Evolutionary conservation across 92 coral and sea anemone species (phyloP).

Genomic region (Virgularia gustaviana): DNA sequence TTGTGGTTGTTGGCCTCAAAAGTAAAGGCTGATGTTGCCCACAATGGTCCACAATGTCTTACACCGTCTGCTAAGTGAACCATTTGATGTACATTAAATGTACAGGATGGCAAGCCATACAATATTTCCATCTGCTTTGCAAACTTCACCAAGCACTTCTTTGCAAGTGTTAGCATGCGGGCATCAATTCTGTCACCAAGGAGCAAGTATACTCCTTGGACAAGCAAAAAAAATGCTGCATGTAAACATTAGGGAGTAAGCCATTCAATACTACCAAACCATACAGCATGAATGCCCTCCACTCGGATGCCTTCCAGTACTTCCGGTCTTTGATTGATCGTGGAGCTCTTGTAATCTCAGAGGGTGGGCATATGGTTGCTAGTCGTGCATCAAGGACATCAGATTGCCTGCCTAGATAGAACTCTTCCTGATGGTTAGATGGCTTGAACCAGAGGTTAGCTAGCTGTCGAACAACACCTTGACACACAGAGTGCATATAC

Average conservation of each 20-base stretch:
- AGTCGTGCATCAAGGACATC: neutral
- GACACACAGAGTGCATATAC: too few relatives aligned
- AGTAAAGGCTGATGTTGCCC: too few relatives aligned
- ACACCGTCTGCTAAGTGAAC: slow-evolving; percentile 17
- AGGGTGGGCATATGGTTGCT: neutral
- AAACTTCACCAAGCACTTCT: neutral
- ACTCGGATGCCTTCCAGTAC: too few relatives aligned
- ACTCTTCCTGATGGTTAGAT: neutral
- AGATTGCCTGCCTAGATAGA: neutral
- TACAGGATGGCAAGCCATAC: neutral
- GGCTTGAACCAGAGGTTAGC: neutral
- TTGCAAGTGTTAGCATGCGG: neutral
- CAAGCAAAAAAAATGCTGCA: slow-evolving; percentile 20
- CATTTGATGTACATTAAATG: slow-evolving; percentile 18
- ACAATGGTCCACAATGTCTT: slow-evolving; percentile 14
- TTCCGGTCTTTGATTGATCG: too few relatives aligned
- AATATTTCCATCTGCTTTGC: slow-evolving; percentile 6
- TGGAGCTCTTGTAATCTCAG: too few relatives aligned
- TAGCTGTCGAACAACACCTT: neutral
- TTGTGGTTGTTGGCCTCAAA: too few relatives aligned
- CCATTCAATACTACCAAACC: too few relatives aligned
- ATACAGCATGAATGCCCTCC: too few relatives aligned
- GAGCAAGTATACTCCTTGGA: slow-evolving; percentile 26
- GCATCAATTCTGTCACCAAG: neutral
- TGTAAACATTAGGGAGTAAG: too few relatives aligned